Percentiles rank a stretch among this genome's conserved stretches.
Evolutionary conservation across 2,888 invertebrate species (phyloP).

Genomic region (Oscheius myriophilus): DNA sequence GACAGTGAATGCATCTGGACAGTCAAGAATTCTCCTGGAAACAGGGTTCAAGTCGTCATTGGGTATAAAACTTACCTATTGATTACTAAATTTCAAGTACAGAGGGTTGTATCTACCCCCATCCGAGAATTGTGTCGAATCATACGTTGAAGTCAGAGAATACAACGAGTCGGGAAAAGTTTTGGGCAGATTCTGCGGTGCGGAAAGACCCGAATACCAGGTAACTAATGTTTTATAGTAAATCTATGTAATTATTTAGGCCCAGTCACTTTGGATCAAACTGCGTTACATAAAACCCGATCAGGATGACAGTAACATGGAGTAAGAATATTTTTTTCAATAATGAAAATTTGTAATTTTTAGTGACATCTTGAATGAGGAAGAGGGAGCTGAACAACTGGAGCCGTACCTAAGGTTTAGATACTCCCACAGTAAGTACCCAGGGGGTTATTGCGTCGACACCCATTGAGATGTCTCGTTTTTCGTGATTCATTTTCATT

Average conservation of each 20-base stretch:
- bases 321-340: background rate
- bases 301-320: constrained; percentile 19
- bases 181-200: constrained; percentile 50
- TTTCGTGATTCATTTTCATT: too few species aligned
- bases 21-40: constrained; percentile 44
- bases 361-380: background rate
- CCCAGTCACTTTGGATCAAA: constrained; percentile 42
- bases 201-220: background rate
- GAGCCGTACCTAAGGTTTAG: background rate
- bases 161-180: constrained; percentile 53
- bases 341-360: background rate
- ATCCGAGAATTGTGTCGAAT: constrained; percentile 57
- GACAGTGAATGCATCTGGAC: constrained; percentile 56
- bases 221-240: background rate
- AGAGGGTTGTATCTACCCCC: constrained; percentile 34
- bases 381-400: background rate
- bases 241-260: constrained; percentile 21
- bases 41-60: constrained; percentile 34
- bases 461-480: too few species aligned
- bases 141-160: constrained; percentile 61
- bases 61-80: constrained; percentile 20
- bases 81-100: constrained; percentile 17
- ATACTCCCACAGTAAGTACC: background rate
- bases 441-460: too few species aligned
- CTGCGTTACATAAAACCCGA: constrained; percentile 41